These are phyloP conservation scores for Onychomys arenicola DNA, from an alignment of 2,797 vertebrate genomes.

Conservation along the genomic window DNA sequence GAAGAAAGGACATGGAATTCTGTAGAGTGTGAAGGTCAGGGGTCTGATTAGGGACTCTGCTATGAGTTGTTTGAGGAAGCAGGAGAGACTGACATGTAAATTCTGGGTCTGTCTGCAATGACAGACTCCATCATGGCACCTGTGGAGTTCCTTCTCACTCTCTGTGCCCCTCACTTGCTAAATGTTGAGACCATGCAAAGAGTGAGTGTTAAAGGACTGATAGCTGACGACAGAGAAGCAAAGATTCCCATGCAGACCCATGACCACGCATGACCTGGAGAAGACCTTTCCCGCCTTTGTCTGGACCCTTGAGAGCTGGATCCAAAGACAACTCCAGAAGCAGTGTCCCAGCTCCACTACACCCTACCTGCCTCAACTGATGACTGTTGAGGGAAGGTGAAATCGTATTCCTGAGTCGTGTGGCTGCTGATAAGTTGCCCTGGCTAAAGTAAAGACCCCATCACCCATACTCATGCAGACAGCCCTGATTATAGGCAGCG, in stretches of 20 bases:
- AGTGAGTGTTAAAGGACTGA: not conserved
- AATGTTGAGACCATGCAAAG: not conserved
- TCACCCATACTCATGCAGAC: not conserved
- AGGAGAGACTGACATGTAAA: not conserved
- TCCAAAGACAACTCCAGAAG: not conserved
- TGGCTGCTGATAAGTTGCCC: not conserved
- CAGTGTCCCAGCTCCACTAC: no score
- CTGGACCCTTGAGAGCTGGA: not conserved
- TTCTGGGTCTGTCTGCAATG: not conserved
- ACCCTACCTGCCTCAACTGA: not conserved
- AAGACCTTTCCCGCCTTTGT: not conserved
- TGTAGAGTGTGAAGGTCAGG: not conserved
- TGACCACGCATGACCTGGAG: constrained; percentile 44
- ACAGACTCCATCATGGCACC: not conserved
- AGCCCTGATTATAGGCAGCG: not conserved
- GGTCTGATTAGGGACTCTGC: not conserved
- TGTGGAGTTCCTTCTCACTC: not conserved
- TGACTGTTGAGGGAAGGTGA: no score
- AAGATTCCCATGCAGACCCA: not conserved
- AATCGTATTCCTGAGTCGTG: not conserved
- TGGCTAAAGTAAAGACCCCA: not conserved
- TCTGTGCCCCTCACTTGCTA: not conserved
- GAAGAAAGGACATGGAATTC: not conserved
- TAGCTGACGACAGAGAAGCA: not conserved
- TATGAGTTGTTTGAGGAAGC: not conserved